Conservation (phyloP, 2,797 vertebrate genomes). For the Danio tinwini region DNA sequence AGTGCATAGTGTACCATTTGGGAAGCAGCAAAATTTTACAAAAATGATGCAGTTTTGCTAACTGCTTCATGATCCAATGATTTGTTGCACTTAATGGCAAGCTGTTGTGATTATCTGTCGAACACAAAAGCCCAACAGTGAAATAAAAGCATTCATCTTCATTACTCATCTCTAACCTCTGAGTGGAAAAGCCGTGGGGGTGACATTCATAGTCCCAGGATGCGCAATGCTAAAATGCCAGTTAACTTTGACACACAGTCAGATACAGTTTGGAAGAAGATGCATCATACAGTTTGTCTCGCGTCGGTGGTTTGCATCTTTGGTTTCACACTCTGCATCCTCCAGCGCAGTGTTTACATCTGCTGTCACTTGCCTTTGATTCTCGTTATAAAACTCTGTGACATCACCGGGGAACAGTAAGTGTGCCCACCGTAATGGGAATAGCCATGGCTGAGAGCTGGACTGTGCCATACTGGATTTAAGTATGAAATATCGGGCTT, state of each 20-base stretch:
- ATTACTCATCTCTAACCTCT: slow-evolving; percentile 48
- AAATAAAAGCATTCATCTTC: slow-evolving; percentile 58
- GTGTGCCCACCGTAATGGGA: slow-evolving; percentile 32
- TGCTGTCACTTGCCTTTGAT: slow-evolving; percentile 48
- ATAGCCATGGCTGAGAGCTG: slow-evolving; percentile 36
- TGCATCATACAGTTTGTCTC: slow-evolving; percentile 58
- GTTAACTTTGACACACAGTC: slow-evolving; percentile 57
- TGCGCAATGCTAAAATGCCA: slow-evolving; percentile 25
- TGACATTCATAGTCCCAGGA: slow-evolving; percentile 45
- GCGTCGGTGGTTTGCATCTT: slow-evolving; percentile 42
- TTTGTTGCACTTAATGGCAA: slow-evolving; percentile 23
- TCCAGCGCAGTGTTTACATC: slow-evolving; percentile 48
- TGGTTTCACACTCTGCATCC: slow-evolving; percentile 38
- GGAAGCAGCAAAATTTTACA: neutral
- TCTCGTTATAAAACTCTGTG: slow-evolving; percentile 47
- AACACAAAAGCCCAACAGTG: slow-evolving; percentile 4
- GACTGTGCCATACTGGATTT: slow-evolving; percentile 24
- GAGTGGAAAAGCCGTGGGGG: slow-evolving; percentile 35
- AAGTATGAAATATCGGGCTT: slow-evolving; percentile 31
- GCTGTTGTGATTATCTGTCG: slow-evolving; percentile 18
- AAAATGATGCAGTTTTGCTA: neutral
- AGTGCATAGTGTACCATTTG: no score
- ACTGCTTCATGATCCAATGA: slow-evolving; percentile 24
- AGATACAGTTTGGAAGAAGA: slow-evolving; percentile 57
- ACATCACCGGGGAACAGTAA: slow-evolving; percentile 33